These are phyloP conservation scores for Agrochola lychnidis DNA, from an alignment of 2,888 invertebrate genomes.

Conservation along the genomic window DNA sequence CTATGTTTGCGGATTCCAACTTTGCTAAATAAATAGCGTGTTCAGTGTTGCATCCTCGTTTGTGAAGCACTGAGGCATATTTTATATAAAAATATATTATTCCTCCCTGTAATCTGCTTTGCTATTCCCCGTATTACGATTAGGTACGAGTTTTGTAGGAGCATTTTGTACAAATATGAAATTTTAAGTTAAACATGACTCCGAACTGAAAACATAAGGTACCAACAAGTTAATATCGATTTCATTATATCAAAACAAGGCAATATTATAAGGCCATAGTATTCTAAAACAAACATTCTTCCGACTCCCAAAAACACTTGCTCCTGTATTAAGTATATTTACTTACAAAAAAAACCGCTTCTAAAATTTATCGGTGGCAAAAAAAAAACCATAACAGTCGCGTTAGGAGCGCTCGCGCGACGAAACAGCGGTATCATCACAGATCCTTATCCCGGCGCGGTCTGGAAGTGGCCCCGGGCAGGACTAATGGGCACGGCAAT, in stretches of 20 bases:
- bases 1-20: slow-evolving; percentile 60
- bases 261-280: not conserved
- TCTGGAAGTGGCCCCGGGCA: slow-evolving; percentile 73
- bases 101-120: slow-evolving; percentile 6
- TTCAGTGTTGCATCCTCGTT: slow-evolving; percentile 46
- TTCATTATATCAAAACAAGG: not conserved
- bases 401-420: slow-evolving; percentile 53
- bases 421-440: slow-evolving; percentile 71
- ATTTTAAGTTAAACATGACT: not conserved
- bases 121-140: not conserved
- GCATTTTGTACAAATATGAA: not conserved
- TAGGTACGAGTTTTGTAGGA: not conserved
- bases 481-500: slow-evolving; percentile 82
- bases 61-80: slow-evolving; percentile 28
- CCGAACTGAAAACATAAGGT: not conserved
- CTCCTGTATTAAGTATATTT: slow-evolving; percentile 4
- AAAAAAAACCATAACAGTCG: slow-evolving; percentile 42
- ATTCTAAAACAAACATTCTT: slow-evolving; percentile 34
- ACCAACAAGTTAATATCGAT: not conserved
- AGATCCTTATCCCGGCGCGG: slow-evolving; percentile 74
- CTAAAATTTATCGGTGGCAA: slow-evolving; percentile 42
- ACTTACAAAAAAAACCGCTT: slow-evolving; percentile 37
- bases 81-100: slow-evolving; percentile 33
- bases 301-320: slow-evolving; percentile 6
- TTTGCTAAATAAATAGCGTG: slow-evolving; percentile 61